These are phyloP conservation scores for Callyntrura guangdongensis DNA, from an alignment of 2,888 invertebrate species.

Conservation along the genomic window DNA sequence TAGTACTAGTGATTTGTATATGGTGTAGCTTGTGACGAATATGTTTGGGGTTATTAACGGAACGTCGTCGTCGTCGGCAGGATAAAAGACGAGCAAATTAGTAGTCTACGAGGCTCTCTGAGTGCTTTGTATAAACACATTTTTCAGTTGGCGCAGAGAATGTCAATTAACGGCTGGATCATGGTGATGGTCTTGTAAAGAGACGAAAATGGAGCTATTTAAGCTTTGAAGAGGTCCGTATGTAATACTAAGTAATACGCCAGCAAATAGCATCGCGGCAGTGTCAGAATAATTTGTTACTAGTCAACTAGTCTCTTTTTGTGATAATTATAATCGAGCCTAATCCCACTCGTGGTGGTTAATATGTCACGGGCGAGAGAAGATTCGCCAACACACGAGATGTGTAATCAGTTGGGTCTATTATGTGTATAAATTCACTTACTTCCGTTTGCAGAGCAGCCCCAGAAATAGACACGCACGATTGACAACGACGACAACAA, in stretches of 20 bases:
- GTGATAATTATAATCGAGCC: conserved; percentile 17
- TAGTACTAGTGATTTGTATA: too few relatives aligned
- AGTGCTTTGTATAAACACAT: background rate
- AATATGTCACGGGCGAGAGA: conserved; percentile 12
- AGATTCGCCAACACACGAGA: too few relatives aligned
- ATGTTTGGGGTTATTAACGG: too few relatives aligned
- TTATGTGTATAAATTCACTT: conserved; percentile 28
- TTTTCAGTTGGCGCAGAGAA: background rate
- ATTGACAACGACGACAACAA: background rate
- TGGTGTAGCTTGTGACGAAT: background rate
- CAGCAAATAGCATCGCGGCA: background rate
- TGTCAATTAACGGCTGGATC: background rate
- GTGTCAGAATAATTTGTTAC: conserved; percentile 11
- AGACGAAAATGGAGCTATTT: background rate
- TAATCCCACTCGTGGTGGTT: conserved; percentile 9
- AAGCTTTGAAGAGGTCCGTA: too few relatives aligned
- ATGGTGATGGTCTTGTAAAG: background rate
- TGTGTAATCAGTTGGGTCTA: conserved; percentile 44
- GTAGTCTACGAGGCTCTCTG: background rate
- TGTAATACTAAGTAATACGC: too few relatives aligned
- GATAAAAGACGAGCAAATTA: too few relatives aligned
- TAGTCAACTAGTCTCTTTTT: background rate
- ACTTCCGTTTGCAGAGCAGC: background rate
- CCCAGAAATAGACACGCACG: background rate
- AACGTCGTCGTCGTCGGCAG: too few relatives aligned